Percentiles rank a stretch among this genome's conserved stretches.
Conservation (phyloP, 2,797 vertebrate genomes). For the Phyllotis vaccarum region DNA sequence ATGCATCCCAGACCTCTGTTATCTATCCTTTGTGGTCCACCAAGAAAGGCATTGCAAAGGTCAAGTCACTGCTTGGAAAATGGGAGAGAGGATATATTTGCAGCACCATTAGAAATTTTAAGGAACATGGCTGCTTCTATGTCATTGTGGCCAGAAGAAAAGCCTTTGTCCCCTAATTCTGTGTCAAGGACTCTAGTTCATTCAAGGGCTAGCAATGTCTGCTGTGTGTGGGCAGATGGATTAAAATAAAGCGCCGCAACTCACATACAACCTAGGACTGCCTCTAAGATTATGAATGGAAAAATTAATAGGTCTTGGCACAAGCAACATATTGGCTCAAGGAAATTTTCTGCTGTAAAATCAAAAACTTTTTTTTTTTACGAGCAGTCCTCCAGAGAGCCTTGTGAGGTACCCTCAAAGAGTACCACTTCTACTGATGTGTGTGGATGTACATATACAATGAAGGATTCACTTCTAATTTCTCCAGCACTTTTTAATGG, state of each 20-base stretch:
- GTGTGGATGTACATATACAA: conserved; percentile 5
- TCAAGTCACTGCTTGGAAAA: conserved; percentile 22
- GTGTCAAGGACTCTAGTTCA: conserved; percentile 47
- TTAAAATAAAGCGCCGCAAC: conserved; percentile 60
- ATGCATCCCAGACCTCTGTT: background rate
- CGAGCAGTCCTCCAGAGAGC: background rate
- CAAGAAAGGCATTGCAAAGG: conserved; percentile 61
- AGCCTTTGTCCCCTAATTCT: background rate
- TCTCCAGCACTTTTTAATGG: background rate
- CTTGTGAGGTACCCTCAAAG: background rate
- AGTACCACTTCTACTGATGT: conserved; percentile 1
- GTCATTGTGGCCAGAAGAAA: background rate
- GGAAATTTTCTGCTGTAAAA: conserved; percentile 71
- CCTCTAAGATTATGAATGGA: conserved; percentile 60
- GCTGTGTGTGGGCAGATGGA: conserved; percentile 35
- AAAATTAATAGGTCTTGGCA: conserved; percentile 64
- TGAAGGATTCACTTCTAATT: conserved; percentile 30
- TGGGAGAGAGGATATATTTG: background rate
- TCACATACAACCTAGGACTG: background rate
- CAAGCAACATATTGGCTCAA: conserved; percentile 22
- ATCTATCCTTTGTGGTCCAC: background rate
- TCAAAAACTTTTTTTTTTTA: conserved; percentile 48
- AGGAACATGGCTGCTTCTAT: conserved; percentile 61
- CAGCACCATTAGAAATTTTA: conserved; percentile 65
- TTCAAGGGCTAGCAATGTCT: conserved; percentile 38